phyloP scores from a whole-genome alignment of 2,113 vertebrate species.

The Otocyon megalotis region DNA sequence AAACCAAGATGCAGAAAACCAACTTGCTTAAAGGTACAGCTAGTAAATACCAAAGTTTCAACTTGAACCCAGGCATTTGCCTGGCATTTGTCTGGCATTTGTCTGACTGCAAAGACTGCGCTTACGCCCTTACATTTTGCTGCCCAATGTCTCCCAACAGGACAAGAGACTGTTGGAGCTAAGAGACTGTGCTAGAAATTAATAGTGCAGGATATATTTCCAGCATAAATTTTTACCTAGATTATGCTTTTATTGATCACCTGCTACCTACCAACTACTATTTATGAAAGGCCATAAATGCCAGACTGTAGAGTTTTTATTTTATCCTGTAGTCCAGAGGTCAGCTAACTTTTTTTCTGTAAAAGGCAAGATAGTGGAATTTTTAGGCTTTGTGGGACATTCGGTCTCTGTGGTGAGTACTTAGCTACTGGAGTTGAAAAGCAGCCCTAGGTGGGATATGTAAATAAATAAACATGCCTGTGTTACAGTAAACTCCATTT shows the following conservation, averaged over 20 bases:
- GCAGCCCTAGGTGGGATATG: not conserved
- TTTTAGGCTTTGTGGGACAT: not conserved
- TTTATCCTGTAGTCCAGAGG: not conserved
- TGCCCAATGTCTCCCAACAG: not conserved
- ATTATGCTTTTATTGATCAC: conserved; percentile 22
- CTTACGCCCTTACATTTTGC: not conserved
- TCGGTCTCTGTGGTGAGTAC: not conserved
- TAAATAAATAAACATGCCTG: not conserved
- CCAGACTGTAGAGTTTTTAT: not conserved
- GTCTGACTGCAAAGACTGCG: not conserved
- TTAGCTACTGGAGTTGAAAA: not conserved
- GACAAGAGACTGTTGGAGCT: not conserved
- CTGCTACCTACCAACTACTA: not conserved
- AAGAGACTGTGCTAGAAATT: not conserved
- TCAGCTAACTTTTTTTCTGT: not conserved
- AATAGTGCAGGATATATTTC: not conserved
- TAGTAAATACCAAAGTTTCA: not conserved
- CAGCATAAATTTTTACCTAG: not conserved
- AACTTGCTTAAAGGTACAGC: not conserved
- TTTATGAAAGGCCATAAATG: conserved; percentile 8
- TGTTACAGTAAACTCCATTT: not conserved
- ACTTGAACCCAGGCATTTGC: not conserved
- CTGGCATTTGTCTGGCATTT: too few species aligned
- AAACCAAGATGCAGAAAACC: conserved; percentile 35
- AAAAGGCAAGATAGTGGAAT: not conserved